These are phyloP conservation scores for Lithophane ornitopus DNA, from an alignment of 2,888 invertebrate species.

Conservation along the genomic window DNA sequence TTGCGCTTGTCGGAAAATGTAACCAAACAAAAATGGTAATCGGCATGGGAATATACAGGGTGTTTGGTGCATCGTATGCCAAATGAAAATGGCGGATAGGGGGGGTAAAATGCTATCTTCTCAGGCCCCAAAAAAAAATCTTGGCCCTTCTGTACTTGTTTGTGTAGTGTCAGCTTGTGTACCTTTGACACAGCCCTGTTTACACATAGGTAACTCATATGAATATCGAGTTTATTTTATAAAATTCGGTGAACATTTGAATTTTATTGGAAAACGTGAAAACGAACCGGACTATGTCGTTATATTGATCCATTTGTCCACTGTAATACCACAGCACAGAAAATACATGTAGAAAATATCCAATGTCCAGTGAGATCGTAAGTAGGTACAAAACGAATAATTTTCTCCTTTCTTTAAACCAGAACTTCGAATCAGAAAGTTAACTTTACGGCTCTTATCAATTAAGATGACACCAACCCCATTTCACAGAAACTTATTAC, in stretches of 20 bases:
- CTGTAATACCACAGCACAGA: background rate
- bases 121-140: too few relatives aligned
- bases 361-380: too few relatives aligned
- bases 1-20: background rate
- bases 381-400: background rate
- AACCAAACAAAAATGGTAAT: background rate
- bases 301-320: too few relatives aligned
- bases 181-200: background rate
- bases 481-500: background rate
- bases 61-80: too few relatives aligned
- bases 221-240: conserved; percentile 39
- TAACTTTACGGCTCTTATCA: background rate
- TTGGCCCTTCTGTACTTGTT: background rate
- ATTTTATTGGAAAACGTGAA: background rate
- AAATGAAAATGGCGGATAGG: too few relatives aligned
- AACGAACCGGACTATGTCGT: background rate
- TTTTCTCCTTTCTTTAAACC: background rate
- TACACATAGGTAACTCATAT: background rate
- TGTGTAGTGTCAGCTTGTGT: background rate
- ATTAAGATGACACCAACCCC: background rate
- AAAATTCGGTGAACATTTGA: too few relatives aligned
- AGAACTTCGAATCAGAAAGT: background rate
- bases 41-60: too few relatives aligned
- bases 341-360: background rate
- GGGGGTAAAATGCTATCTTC: too few relatives aligned